These are phyloP conservation scores for Nycticryphes semicollaris DNA, from an alignment of 2,113 vertebrate species.

Conservation along the genomic window DNA sequence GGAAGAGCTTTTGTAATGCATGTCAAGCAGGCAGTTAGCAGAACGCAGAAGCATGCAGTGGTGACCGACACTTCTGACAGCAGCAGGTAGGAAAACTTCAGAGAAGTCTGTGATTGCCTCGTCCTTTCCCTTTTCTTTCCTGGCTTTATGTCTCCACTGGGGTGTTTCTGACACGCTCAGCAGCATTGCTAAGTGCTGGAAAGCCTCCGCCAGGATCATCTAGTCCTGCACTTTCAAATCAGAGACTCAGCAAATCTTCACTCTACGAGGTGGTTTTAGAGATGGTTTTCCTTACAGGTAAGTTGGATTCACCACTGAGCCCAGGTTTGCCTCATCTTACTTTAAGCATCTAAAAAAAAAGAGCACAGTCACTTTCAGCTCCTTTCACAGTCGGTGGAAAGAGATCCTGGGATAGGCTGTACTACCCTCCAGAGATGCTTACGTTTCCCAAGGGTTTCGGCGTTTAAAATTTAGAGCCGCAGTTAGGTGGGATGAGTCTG, in stretches of 20 bases:
- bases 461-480: constrained; percentile 38
- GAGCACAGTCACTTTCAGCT: neutral
- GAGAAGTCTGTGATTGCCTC: neutral
- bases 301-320: neutral
- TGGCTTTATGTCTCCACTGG: neutral
- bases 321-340: neutral
- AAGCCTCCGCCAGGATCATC: neutral
- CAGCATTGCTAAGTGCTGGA: neutral
- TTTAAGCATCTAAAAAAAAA: neutral
- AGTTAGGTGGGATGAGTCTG: neutral
- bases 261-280: neutral
- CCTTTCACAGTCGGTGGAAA: neutral
- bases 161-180: neutral
- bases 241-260: neutral
- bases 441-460: constrained; percentile 28
- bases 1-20: neutral
- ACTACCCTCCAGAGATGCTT: constrained; percentile 4
- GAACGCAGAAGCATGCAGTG: neutral
- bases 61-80: neutral
- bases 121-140: neutral
- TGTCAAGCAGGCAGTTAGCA: neutral
- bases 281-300: neutral
- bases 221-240: neutral
- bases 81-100: neutral
- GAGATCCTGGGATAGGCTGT: constrained; percentile 10